phyloP scores from a whole-genome alignment of 1,140 invertebrate genomes.

The Caenorhabditis inopinata region DNA sequence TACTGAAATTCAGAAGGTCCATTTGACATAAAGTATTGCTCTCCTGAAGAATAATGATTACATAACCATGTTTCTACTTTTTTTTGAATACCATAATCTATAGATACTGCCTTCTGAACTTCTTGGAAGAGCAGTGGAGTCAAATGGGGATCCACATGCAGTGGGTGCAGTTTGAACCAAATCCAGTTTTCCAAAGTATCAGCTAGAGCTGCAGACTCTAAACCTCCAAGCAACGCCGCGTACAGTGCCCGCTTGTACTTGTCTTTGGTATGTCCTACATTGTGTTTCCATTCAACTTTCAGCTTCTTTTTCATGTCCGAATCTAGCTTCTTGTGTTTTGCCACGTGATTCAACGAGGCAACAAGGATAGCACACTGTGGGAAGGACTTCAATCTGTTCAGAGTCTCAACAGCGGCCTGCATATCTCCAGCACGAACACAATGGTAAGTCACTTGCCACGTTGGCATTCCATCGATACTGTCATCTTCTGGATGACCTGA shows the following conservation, averaged over 20 bases:
- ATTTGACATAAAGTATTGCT: conserved; percentile 58
- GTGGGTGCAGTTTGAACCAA: conserved; percentile 55
- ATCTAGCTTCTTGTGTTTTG: conserved; percentile 49
- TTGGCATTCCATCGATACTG: conserved; percentile 13
- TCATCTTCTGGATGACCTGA: conserved; percentile 33
- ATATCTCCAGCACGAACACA: conserved; percentile 40
- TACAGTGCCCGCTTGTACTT: conserved; percentile 57
- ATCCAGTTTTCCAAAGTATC: conserved; percentile 61
- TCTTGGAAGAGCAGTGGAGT: conserved; percentile 48
- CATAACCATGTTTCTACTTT: conserved; percentile 2
- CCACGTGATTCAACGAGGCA: conserved; percentile 15
- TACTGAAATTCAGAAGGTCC: conserved; percentile 48
- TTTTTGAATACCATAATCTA: conserved; percentile 52
- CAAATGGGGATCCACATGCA: conserved; percentile 51
- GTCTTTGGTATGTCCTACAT: conserved; percentile 44
- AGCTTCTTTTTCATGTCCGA: conserved; percentile 56
- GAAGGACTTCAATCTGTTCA: conserved; percentile 1
- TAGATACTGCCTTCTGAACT: conserved; percentile 56
- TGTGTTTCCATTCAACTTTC: conserved; percentile 59
- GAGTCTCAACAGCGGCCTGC: not conserved
- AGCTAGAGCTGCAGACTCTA: conserved; percentile 53
- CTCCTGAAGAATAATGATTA: conserved; percentile 51
- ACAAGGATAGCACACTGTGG: conserved; percentile 32
- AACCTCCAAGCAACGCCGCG: conserved; percentile 55
- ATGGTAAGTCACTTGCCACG: conserved; percentile 38